Conservation (phyloP, 2,888 invertebrate genomes). For the Hymenopus coronatus region DNA sequence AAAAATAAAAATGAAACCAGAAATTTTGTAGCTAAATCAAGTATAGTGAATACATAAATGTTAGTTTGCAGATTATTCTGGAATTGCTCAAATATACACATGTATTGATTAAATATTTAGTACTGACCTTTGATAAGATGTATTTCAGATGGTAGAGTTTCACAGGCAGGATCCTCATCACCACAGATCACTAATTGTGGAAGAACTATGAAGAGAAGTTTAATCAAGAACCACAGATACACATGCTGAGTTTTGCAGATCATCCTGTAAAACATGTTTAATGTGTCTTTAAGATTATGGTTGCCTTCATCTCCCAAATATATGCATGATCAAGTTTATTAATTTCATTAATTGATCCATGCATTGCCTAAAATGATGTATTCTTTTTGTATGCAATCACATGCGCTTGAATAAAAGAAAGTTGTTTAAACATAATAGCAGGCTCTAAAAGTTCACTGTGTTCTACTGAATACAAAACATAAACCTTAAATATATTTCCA, state of each 20-base stretch:
- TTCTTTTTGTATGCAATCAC: too few relatives aligned
- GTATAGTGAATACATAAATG: too few relatives aligned
- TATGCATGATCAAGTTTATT: too few relatives aligned
- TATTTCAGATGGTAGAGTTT: conserved; percentile 81
- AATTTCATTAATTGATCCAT: too few relatives aligned
- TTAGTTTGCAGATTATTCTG: too few relatives aligned
- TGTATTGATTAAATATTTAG: background rate
- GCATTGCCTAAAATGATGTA: too few relatives aligned
- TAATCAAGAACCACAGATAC: background rate
- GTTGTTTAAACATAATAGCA: too few relatives aligned
- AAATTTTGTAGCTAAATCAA: too few relatives aligned
- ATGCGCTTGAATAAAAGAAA: too few relatives aligned
- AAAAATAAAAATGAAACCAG: too few relatives aligned
- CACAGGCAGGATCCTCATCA: conserved; percentile 70
- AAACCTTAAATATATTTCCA: background rate
- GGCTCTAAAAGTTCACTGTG: background rate
- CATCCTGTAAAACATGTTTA: background rate
- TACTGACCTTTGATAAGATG: conserved; percentile 79
- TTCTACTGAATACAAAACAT: background rate
- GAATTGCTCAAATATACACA: too few relatives aligned
- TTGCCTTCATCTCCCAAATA: background rate
- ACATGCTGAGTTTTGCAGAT: background rate
- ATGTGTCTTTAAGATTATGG: background rate
- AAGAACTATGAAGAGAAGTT: background rate
- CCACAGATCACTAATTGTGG: background rate